Evolutionary conservation across 2,797 vertebrate genomes (phyloP).

Genomic region (Hybognathus amarus): DNA sequence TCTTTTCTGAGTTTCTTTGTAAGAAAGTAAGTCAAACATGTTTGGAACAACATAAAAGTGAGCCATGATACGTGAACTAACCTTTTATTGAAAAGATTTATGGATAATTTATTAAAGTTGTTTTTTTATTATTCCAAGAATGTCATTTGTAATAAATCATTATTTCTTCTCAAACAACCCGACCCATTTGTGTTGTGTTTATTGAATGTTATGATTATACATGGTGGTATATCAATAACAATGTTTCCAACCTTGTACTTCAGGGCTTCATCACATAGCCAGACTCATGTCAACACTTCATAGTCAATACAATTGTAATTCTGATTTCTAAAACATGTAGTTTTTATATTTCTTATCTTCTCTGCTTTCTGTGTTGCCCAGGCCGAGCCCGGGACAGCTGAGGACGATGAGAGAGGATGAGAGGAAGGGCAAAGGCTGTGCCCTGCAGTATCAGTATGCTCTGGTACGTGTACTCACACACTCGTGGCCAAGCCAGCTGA

Average conservation of each 20-base stretch:
- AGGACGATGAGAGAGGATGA: constrained; percentile 97
- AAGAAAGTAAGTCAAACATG: not conserved
- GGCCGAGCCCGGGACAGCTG: constrained; percentile 94
- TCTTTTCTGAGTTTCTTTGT: not conserved
- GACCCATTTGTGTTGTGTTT: not conserved
- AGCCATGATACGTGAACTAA: not conserved
- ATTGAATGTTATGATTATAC: not conserved
- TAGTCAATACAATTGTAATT: not conserved
- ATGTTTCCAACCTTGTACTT: not conserved
- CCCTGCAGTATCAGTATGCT: constrained; percentile 92
- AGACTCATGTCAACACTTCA: not conserved
- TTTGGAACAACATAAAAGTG: not conserved
- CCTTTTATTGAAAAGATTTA: not conserved
- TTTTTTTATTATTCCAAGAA: not conserved
- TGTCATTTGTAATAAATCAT: not conserved
- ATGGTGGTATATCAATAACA: not conserved
- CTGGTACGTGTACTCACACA: constrained; percentile 91
- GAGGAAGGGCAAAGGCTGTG: constrained; percentile 88
- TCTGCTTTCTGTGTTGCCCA: constrained; percentile 61
- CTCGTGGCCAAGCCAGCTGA: constrained; percentile 87
- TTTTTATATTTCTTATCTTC: not conserved
- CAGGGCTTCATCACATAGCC: not conserved
- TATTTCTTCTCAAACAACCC: not conserved
- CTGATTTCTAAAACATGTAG: not conserved
- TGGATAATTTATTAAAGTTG: not conserved